A percentile compares a stretch with the other conserved stretches of the same genome.
phyloP scores from a whole-genome alignment of 2,888 invertebrate genomes.

The Apotomis capreana region DNA sequence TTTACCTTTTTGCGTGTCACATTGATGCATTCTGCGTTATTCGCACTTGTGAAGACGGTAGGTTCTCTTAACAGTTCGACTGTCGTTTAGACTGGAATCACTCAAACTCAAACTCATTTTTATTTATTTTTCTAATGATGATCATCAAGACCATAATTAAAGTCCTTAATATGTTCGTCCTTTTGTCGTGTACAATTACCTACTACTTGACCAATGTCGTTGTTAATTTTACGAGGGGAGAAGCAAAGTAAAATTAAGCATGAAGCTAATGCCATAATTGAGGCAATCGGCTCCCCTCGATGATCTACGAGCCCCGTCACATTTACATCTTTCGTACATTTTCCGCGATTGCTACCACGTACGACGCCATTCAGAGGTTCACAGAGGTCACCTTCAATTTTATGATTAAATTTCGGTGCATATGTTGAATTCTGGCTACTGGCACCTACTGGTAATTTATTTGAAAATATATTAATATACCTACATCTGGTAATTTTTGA shows the following conservation, averaged over 20 bases:
- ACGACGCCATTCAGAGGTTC: conserved; percentile 34
- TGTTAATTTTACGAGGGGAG: conserved; percentile 53
- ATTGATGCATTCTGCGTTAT: not conserved
- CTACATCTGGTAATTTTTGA: no score
- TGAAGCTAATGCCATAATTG: conserved; percentile 81
- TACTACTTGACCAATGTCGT: conserved; percentile 57
- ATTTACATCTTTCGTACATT: conserved; percentile 74
- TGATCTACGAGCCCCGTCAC: conserved; percentile 69
- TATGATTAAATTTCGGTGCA: not conserved
- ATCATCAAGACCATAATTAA: no score
- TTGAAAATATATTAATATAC: no score
- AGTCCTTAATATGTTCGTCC: not conserved
- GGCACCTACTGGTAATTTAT: no score
- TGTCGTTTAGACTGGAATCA: no score
- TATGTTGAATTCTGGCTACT: conserved; percentile 1
- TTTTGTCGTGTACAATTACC: conserved; percentile 24
- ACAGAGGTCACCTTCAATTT: conserved; percentile 36
- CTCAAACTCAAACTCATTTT: no score
- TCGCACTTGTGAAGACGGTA: no score
- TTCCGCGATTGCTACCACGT: conserved; percentile 48
- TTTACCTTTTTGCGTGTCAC: conserved; percentile 9
- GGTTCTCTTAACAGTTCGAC: no score
- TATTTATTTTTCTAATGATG: no score
- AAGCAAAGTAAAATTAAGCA: conserved; percentile 73
- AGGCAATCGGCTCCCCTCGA: conserved; percentile 77